Conservation (phyloP, 2,797 vertebrate genomes). For the Coccyzus lansbergi region DNA sequence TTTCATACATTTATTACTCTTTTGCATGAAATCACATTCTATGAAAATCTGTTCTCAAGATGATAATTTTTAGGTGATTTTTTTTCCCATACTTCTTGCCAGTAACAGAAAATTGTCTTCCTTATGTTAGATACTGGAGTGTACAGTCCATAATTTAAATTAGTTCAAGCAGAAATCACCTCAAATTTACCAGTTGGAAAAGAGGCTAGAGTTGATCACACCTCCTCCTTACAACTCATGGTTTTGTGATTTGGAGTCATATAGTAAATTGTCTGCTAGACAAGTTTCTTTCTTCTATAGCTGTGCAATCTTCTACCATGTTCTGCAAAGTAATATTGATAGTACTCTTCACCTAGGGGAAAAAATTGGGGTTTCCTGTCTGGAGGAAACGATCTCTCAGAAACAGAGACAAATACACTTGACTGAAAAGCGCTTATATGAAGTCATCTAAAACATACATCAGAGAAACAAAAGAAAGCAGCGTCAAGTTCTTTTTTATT, state of each 20-base stretch:
- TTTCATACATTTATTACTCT: constrained; percentile 39
- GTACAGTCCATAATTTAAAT: constrained; percentile 8
- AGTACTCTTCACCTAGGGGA: not conserved
- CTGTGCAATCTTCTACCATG: not conserved
- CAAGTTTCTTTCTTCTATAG: constrained; percentile 14
- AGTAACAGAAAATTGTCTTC: constrained; percentile 36
- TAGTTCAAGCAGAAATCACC: constrained; percentile 5
- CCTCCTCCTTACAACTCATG: not conserved
- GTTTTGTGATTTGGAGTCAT: constrained; percentile 22
- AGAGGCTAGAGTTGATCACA: not conserved
- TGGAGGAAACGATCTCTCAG: not conserved
- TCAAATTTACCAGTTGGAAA: not conserved
- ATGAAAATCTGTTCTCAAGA: not conserved
- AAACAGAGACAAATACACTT: constrained; percentile 4
- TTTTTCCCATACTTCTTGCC: not conserved
- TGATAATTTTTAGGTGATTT: constrained; percentile 39
- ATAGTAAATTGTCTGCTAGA: not conserved
- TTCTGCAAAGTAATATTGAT: constrained; percentile 14
- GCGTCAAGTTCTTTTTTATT: not conserved
- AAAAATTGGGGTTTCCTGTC: not conserved
- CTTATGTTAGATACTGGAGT: not conserved
- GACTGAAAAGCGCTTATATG: not conserved
- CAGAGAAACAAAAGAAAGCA: constrained; percentile 1
- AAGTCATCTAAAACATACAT: not conserved
- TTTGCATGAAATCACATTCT: not conserved